Base-by-base conservation (phyloP, 1,140 invertebrate genomes). In the Rhyzopertha dominica region DNA sequence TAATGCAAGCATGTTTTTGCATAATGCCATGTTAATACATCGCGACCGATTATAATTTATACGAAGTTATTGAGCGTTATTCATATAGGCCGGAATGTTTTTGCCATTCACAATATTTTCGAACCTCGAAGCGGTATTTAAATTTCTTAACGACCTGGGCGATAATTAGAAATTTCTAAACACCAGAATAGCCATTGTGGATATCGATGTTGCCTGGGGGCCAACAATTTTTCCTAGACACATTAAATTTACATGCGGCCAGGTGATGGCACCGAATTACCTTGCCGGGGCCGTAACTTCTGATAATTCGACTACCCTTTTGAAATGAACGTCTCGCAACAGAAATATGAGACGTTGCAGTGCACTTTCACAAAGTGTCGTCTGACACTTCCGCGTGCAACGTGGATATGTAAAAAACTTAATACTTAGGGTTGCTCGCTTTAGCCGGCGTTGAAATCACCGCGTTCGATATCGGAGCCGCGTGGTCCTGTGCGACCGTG, bases 241-340 rank as follows among this genome's bases (percentile, higher is more conserved):
- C n/a, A n/a, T n/a, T n/a, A n/a, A 30, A 30, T 13, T 30, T n/a
- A 30, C n/a, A 10, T 13, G n/a, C 24, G 5, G 10, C 10, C 19
- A 19, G 24, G 34, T 22, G n/a, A 36, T 10, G 34, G 17, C 17
- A 5, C 16, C 34, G 13, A 36, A 10, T 12, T 26, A 26, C 25
- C 8, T 26, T 26, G 24, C 20, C 24, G 34, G 20, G 34, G 24
- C 20, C 19, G 34, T 36, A 19, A 36, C 16, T 22, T 23, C 20
- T 22, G 34, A 23, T 22, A 19, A 26, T n/a, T 22, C 16, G 14
- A 22, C 24, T 36, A 36, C 24, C 24, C 24, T 36, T 36, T 10
- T 22, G 18, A n/a, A 22, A 9, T 34, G 12, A 2, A 14, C 9
- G 9, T 14, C 17, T 18, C 16, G 8, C 20, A 36, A 36, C 34